phyloP scores from a whole-genome alignment of 2,797 vertebrate genomes.

The Loriculus beryllinus region DNA sequence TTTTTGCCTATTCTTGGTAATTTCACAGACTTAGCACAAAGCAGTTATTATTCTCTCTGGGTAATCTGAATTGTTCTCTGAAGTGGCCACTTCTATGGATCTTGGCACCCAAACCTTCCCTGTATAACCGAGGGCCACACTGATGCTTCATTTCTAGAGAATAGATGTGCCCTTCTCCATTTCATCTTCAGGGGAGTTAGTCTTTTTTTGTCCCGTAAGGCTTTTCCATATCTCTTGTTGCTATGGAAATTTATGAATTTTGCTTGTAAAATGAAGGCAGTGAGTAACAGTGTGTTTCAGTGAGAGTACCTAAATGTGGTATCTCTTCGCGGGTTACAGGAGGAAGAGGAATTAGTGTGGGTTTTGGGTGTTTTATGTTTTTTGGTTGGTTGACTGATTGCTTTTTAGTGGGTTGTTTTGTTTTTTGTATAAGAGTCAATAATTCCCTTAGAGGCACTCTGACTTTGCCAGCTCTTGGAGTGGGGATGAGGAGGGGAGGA shows the following conservation, averaged over 20 bases:
- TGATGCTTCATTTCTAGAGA: neutral
- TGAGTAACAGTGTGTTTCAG: neutral
- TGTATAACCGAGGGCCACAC: neutral
- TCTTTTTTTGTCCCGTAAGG: neutral
- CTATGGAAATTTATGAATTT: neutral
- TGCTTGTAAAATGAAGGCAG: neutral
- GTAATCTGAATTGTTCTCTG: neutral
- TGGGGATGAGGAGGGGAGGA: neutral
- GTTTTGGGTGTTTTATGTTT: neutral
- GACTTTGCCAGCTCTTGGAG: neutral
- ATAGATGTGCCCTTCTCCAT: neutral
- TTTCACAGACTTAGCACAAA: neutral
- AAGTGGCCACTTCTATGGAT: neutral
- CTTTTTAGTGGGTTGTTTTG: neutral
- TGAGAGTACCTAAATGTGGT: neutral
- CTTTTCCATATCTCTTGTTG: neutral
- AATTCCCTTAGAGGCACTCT: neutral
- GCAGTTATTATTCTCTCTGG: constrained; percentile 19
- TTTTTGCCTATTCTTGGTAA: constrained; percentile 15
- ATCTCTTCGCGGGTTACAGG: neutral
- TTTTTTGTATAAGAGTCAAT: neutral
- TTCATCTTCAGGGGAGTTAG: neutral
- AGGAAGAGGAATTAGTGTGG: neutral
- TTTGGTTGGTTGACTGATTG: neutral
- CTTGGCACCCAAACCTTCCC: neutral